A percentile compares a stretch with the other conserved stretches of the same genome.
Evolutionary conservation across 2,113 vertebrate genomes (phyloP).

Genomic region (Spermophilus dauricus): DNA sequence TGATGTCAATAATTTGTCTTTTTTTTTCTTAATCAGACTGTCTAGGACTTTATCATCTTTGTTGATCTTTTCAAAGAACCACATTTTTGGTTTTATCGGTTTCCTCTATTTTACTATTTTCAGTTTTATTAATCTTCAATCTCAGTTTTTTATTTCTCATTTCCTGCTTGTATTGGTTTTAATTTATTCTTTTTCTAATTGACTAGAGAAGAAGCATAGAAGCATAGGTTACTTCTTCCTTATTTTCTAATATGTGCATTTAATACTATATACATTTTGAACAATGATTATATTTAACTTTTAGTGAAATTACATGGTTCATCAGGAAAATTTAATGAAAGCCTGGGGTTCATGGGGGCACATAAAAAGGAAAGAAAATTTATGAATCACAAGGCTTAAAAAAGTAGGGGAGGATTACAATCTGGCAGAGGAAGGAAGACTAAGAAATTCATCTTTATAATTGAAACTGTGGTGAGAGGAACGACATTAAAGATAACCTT

Average conservation of each 20-base stretch:
- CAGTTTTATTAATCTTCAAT: background rate
- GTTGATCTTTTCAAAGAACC: background rate
- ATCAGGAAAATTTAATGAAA: constrained; percentile 28
- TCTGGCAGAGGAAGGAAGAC: background rate
- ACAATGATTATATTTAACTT: constrained; percentile 19
- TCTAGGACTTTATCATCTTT: background rate
- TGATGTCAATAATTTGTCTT: background rate
- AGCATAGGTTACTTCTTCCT: background rate
- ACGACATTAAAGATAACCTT: background rate
- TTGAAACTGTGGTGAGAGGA: constrained; percentile 44
- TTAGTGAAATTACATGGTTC: background rate
- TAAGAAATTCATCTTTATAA: constrained; percentile 53
- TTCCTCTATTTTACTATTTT: background rate
- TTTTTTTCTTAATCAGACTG: background rate
- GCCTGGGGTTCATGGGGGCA: background rate
- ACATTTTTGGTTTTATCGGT: constrained; percentile 13
- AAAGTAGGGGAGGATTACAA: background rate
- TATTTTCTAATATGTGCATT: background rate
- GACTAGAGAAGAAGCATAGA: background rate
- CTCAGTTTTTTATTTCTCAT: background rate
- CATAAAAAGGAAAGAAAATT: background rate
- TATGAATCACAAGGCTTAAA: background rate
- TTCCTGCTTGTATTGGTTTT: constrained; percentile 9
- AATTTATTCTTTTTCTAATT: background rate
- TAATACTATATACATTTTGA: background rate